A percentile compares a stretch with the other conserved stretches of the same genome.
phyloP scores from a whole-genome alignment of 2,888 invertebrate genomes.

The Electrophaes corylata region DNA sequence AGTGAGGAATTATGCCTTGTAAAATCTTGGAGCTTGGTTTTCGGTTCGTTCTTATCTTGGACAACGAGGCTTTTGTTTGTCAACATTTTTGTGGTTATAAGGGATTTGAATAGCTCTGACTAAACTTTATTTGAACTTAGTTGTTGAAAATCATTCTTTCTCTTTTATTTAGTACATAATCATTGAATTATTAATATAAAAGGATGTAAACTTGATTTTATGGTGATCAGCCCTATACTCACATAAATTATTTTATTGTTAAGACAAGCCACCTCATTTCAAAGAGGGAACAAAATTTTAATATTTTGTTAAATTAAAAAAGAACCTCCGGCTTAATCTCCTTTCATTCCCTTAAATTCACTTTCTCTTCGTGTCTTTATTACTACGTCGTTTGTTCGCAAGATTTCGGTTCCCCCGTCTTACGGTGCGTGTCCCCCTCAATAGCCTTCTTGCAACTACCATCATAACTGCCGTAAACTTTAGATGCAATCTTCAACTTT shows the following conservation, averaged over 20 bases:
- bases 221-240: background rate
- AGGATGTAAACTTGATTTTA: background rate
- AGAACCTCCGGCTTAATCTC: conserved; percentile 78
- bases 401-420: conserved; percentile 83
- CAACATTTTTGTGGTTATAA: conserved; percentile 33
- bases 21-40: conserved; percentile 59
- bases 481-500: conserved; percentile 64
- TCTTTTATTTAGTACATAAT: background rate
- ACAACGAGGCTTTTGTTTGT: conserved; percentile 30
- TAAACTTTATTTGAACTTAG: conserved; percentile 2
- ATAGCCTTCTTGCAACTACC: conserved; percentile 63
- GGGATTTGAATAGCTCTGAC: background rate
- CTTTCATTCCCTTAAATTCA: conserved; percentile 86
- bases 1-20: conserved; percentile 71
- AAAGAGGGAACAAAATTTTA: conserved; percentile 53
- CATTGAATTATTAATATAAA: background rate
- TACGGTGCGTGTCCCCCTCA: conserved; percentile 77
- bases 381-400: conserved; percentile 84
- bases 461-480: conserved; percentile 67
- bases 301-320: conserved; percentile 81
- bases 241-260: conserved; percentile 9
- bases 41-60: conserved; percentile 38
- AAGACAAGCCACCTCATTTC: conserved; percentile 40
- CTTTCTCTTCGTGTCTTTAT: conserved; percentile 86
- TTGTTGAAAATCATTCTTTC: background rate